Percentiles rank a stretch among this genome's conserved stretches.
phyloP scores from a whole-genome alignment of 2,797 vertebrate species.

The Danionella dracula region DNA sequence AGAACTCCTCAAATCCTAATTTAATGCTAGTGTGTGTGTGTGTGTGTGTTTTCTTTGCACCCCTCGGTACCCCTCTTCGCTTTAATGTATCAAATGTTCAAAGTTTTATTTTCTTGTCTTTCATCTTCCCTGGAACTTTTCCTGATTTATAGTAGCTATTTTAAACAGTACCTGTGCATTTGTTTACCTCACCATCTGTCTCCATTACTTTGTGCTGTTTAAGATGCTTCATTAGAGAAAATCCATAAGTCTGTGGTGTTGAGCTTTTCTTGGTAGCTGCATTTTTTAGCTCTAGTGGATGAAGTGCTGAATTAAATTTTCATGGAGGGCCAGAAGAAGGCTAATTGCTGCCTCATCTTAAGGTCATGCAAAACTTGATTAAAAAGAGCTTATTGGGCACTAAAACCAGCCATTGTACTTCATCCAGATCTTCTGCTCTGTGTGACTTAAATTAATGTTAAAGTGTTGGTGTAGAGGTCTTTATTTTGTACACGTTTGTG shows the following conservation, averaged over 20 bases:
- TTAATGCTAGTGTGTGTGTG: no score
- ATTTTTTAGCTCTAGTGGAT: slow-evolving; percentile 10
- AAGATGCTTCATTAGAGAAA: slow-evolving; percentile 24
- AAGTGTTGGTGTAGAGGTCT: no score
- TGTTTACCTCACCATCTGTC: slow-evolving; percentile 5
- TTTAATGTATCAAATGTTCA: no score
- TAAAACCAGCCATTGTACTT: slow-evolving; percentile 20
- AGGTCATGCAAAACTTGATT: slow-evolving; percentile 29
- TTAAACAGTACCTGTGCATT: slow-evolving; percentile 5
- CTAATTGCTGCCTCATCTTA: slow-evolving; percentile 40
- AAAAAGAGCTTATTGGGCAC: slow-evolving; percentile 41
- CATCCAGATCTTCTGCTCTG: slow-evolving; percentile 18
- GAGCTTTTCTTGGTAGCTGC: slow-evolving; percentile 17
- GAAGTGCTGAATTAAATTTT: slow-evolving; percentile 36
- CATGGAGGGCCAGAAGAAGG: slow-evolving; percentile 27
- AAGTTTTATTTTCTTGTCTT: neutral
- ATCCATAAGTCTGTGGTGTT: slow-evolving; percentile 15
- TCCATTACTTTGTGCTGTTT: neutral
- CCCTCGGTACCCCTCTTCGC: no score
- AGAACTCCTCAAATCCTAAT: no score
- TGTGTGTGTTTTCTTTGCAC: no score
- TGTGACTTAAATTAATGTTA: slow-evolving; percentile 42
- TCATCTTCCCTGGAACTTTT: no score
- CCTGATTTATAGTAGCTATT: no score
- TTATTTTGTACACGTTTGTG: no score